Percentiles rank a stretch among this genome's conserved stretches.
Conservation (phyloP, 2,888 invertebrate genomes). For the Salpingus planirostris region DNA sequence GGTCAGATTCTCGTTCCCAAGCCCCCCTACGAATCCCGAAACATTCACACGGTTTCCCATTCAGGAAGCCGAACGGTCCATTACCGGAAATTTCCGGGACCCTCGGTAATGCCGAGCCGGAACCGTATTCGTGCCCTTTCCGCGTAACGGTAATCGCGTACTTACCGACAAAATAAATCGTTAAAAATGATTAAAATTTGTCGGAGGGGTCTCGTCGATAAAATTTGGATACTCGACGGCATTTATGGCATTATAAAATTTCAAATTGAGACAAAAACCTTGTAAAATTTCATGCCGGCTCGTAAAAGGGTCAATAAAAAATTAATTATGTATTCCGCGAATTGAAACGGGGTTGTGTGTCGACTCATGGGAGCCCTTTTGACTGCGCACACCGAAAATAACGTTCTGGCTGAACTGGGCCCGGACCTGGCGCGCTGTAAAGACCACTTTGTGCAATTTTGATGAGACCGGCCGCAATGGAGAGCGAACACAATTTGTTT, state of each 20-base stretch:
- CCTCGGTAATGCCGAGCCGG: too few species aligned
- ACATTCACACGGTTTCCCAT: too few species aligned
- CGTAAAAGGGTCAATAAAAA: constrained; percentile 16
- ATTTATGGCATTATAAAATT: constrained; percentile 12
- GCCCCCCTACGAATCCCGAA: too few species aligned
- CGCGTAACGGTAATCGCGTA: too few species aligned
- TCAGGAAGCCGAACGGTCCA: too few species aligned
- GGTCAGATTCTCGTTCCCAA: too few species aligned
- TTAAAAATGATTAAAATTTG: constrained; percentile 4
- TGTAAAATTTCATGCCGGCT: constrained; percentile 8
- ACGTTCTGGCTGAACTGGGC: too few species aligned
- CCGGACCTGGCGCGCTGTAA: constrained; percentile 18
- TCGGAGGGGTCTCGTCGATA: constrained; percentile 1
- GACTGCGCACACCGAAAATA: too few species aligned
- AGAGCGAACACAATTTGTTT: constrained; percentile 26
- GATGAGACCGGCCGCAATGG: constrained; percentile 20
- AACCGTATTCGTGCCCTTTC: too few species aligned
- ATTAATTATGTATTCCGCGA: constrained; percentile 19
- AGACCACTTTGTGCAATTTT: constrained; percentile 23
- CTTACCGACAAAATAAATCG: constrained; percentile 1
- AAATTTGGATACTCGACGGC: neutral
- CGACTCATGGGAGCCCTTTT: too few species aligned
- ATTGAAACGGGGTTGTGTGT: constrained; percentile 13
- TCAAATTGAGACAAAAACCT: constrained; percentile 13
- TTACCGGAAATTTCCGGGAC: too few species aligned